Conservation (phyloP, 2,113 vertebrate species). For the Tursiops truncatus region DNA sequence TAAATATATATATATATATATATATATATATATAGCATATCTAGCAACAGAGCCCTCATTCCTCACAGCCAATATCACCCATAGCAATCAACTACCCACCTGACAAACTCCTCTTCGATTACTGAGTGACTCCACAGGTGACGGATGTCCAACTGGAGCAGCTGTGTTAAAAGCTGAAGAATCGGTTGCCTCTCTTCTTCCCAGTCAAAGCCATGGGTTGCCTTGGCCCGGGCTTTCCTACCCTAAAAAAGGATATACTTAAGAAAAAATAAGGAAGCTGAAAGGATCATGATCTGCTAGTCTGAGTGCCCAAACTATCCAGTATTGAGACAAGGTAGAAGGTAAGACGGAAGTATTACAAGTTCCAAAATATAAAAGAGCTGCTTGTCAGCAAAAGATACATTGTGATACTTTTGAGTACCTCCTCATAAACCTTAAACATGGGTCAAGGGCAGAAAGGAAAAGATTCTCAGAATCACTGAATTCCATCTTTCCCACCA, state of each 20-base stretch:
- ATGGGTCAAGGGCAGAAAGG: neutral
- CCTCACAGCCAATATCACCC: neutral
- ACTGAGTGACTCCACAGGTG: constrained; percentile 91
- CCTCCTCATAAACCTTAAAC: neutral
- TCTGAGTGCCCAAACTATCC: neutral
- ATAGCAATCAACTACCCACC: constrained; percentile 79
- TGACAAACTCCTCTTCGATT: constrained; percentile 95
- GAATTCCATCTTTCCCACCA: neutral
- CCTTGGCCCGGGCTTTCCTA: constrained; percentile 87
- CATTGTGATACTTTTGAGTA: neutral
- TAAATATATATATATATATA: too few species aligned
- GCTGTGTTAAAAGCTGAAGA: constrained; percentile 88
- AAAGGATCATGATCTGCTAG: neutral
- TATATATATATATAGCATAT: neutral
- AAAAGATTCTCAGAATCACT: neutral
- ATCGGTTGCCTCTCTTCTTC: constrained; percentile 89
- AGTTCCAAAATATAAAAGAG: neutral
- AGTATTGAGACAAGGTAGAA: neutral
- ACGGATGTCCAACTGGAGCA: constrained; percentile 93
- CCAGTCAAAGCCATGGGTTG: constrained; percentile 87
- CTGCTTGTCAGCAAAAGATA: neutral
- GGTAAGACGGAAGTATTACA: neutral
- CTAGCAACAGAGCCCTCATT: neutral
- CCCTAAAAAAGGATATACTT: constrained; percentile 81
- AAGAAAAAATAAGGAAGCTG: neutral